Evolutionary conservation across 2,113 vertebrate genomes (phyloP), one percentile per base, ranked within the genome.

Genomic region (Helogale parvula): DNA sequence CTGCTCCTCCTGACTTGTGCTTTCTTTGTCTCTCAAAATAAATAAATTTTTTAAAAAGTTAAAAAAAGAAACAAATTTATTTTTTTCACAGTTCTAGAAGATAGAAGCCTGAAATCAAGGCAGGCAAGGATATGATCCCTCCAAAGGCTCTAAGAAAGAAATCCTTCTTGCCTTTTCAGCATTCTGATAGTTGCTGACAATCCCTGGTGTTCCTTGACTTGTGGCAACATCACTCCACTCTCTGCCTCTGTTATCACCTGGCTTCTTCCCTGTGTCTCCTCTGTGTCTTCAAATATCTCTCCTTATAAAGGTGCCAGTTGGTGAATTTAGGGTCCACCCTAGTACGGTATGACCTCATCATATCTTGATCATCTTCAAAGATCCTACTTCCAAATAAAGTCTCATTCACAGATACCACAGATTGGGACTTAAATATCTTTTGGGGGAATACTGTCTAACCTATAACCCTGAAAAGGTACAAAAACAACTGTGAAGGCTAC

Each of bases 201-300:
- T 23, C 66, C 25, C 88, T 89, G 41, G 16, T 68, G 27, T 84
- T 84, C 27, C 45, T 93, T 97, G 77, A 50, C 60, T 88, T 92
- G 19, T 71, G 63, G 23, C 25, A 90, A 45, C 27, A 76, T 93
- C 38, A 76, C n/a, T 93, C 19, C 21, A 54, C 12, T 87, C 27
- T 93, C 41, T 92, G 74, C 45, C 33, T 96, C 29, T 33, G 29
- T 74, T 11, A 50, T 57, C 29, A 85, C 31, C 27, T 79, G 50
- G 17, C 71, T 50, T 85, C 88, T 41, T 92, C 52, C 29, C 52
- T 90, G 21, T 50, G 21, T 60, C 31, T 65, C 38, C 29, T 93
- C 35, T 74, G 9, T 96, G 69, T 79, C 38, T 93, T 93, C 71
- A 85, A 90, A 90, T 93, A 33, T 80, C 27, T 97, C n/a, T 95